These are phyloP conservation scores for Phyllotreta striolata DNA, from an alignment of 2,888 invertebrate species.

Conservation along the genomic window DNA sequence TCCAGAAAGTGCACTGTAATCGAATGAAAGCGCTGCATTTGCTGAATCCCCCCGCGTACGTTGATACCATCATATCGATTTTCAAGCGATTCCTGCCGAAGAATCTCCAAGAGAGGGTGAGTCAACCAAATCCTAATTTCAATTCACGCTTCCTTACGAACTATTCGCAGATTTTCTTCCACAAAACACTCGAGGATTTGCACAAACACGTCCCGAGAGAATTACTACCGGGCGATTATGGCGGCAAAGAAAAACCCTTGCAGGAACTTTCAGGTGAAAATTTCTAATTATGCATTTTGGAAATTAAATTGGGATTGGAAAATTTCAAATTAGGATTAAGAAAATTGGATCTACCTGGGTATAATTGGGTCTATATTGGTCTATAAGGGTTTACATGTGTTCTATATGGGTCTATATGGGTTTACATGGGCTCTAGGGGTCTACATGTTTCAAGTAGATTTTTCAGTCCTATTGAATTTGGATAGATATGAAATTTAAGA, in stretches of 20 bases:
- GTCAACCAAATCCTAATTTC: neutral
- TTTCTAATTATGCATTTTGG: neutral
- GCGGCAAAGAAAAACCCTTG: slow-evolving; percentile 8
- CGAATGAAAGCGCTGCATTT: slow-evolving; percentile 12
- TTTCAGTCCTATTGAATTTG: too few species aligned
- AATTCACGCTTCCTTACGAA: neutral
- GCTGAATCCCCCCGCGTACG: neutral
- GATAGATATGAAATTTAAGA: too few species aligned
- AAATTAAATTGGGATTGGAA: too few species aligned
- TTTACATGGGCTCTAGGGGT: too few species aligned
- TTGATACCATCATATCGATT: neutral
- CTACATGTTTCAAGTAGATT: too few species aligned
- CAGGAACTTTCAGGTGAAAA: slow-evolving; percentile 12
- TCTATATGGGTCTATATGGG: too few species aligned
- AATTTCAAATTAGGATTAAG: too few species aligned
- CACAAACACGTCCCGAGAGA: slow-evolving; percentile 10
- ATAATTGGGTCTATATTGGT: too few species aligned
- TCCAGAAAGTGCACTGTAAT: slow-evolving; percentile 16
- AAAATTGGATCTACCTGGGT: too few species aligned
- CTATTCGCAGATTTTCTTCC: slow-evolving; percentile 4
- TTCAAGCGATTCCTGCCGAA: slow-evolving; percentile 1
- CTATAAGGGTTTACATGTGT: too few species aligned
- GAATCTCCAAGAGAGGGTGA: slow-evolving; percentile 13
- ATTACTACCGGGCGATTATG: slow-evolving; percentile 13
- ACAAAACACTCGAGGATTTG: slow-evolving; percentile 16